Conservation (phyloP, 2,113 vertebrate species). For the Pyxicephalus adspersus region DNA sequence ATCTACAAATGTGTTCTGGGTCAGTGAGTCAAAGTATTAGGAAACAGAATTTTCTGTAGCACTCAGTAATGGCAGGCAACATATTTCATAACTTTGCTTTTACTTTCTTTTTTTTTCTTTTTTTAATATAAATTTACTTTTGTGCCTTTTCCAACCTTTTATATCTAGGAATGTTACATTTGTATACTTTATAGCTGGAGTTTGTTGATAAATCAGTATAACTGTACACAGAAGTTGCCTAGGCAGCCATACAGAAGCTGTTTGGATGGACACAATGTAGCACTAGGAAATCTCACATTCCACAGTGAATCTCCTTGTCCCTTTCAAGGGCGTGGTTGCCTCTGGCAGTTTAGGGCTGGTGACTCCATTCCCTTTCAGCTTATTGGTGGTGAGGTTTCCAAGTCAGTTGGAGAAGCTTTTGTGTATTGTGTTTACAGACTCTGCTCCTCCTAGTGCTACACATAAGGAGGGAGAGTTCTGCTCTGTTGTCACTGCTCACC, state of each 20-base stretch:
- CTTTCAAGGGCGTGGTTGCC: background rate
- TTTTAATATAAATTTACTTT: background rate
- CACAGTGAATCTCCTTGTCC: background rate
- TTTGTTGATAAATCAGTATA: background rate
- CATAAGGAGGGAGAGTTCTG: background rate
- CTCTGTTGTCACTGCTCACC: background rate
- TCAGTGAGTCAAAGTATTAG: too few species aligned
- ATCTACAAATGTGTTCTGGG: too few species aligned
- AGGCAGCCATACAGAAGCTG: background rate
- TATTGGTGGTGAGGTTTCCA: conserved; percentile 32
- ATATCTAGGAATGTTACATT: background rate
- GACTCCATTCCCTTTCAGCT: background rate
- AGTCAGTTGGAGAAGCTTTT: conserved; percentile 5
- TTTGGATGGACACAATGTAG: background rate
- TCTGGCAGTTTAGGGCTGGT: conserved; percentile 1
- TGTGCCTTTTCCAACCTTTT: background rate
- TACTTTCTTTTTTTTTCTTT: too few species aligned
- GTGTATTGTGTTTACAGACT: conserved; percentile 28
- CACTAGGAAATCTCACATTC: background rate
- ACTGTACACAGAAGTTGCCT: background rate
- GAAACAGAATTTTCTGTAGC: too few species aligned
- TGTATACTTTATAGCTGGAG: background rate
- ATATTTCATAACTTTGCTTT: too few species aligned
- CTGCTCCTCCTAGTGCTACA: background rate
- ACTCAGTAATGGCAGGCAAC: too few species aligned